Conservation (phyloP, 2,797 vertebrate species). For the Alectoris magna region DNA sequence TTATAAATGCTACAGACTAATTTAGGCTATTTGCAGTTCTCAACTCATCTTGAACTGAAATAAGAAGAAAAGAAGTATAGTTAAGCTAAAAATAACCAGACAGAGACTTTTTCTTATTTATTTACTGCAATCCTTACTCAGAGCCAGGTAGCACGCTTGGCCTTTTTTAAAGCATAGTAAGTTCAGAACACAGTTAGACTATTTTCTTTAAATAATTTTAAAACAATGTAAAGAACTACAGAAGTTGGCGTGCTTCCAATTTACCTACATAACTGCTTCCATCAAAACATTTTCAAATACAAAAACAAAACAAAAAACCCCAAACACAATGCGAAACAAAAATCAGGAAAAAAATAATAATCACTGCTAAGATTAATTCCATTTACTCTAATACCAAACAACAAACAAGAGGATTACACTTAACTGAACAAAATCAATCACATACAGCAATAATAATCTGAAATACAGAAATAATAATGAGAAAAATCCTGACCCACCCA, state of each 20-base stretch:
- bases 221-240: background rate
- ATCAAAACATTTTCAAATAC: background rate
- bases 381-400: background rate
- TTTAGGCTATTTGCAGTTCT: slow-evolving; percentile 82
- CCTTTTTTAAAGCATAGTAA: background rate
- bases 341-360: background rate
- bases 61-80: slow-evolving; percentile 60
- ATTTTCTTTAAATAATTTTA: background rate
- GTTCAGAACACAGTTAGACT: background rate
- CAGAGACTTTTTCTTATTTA: slow-evolving; percentile 44
- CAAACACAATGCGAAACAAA: background rate
- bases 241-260: background rate
- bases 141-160: slow-evolving; percentile 27
- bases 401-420: background rate
- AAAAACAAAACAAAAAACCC: background rate
- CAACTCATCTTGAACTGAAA: slow-evolving; percentile 73
- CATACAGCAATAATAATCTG: background rate
- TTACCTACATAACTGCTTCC: background rate
- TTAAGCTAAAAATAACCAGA: slow-evolving; percentile 71
- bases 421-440: slow-evolving; percentile 15
- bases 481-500: slow-evolving; percentile 56
- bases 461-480: background rate
- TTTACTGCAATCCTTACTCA: slow-evolving; percentile 34
- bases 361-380: background rate
- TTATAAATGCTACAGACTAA: slow-evolving; percentile 83